Percentiles rank a stretch among this genome's conserved stretches.
These are phyloP conservation scores for Zophobas morio DNA, from an alignment of 1,140 invertebrate species.

Conservation along the genomic window DNA sequence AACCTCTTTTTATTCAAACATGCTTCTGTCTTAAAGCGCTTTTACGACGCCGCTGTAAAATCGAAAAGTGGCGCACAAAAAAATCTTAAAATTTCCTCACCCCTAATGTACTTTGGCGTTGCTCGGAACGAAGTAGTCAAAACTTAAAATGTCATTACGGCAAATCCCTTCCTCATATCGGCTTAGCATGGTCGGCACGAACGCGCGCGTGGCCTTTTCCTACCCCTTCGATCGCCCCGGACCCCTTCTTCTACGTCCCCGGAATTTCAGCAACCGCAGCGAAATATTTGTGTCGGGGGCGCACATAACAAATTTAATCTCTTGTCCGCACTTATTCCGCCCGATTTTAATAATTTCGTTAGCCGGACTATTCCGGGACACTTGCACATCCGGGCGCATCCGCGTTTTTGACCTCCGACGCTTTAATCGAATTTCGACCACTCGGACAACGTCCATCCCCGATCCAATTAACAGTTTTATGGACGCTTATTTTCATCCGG, in stretches of 20 bases:
- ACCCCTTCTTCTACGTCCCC: constrained; percentile 30
- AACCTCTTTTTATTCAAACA: constrained; percentile 40
- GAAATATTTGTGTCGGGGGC: constrained; percentile 32
- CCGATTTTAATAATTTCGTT: constrained; percentile 36
- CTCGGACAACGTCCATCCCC: too few species aligned
- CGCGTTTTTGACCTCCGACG: background rate
- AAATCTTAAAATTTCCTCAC: constrained; percentile 22
- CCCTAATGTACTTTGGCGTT: constrained; percentile 48
- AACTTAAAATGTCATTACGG: constrained; percentile 50
- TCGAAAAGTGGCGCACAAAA: background rate
- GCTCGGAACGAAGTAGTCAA: constrained; percentile 45
- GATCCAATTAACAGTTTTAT: too few species aligned
- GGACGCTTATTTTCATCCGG: too few species aligned
- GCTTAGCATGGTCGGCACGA: constrained; percentile 47
- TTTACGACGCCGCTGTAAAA: constrained; percentile 5
- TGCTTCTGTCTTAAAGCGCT: constrained; percentile 10
- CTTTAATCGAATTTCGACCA: background rate
- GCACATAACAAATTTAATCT: constrained; percentile 42
- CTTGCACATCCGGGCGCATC: too few species aligned
- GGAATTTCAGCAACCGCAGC: constrained; percentile 45
- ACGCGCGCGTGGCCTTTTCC: constrained; percentile 39
- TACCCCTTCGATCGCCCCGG: constrained; percentile 34
- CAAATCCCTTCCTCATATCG: constrained; percentile 46
- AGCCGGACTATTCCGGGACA: background rate
- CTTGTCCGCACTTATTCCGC: constrained; percentile 37